Evolutionary conservation across 2,113 vertebrate species (phyloP), one percentile per base, ranked within the genome.

Genomic region (Peucedramus taeniatus): DNA sequence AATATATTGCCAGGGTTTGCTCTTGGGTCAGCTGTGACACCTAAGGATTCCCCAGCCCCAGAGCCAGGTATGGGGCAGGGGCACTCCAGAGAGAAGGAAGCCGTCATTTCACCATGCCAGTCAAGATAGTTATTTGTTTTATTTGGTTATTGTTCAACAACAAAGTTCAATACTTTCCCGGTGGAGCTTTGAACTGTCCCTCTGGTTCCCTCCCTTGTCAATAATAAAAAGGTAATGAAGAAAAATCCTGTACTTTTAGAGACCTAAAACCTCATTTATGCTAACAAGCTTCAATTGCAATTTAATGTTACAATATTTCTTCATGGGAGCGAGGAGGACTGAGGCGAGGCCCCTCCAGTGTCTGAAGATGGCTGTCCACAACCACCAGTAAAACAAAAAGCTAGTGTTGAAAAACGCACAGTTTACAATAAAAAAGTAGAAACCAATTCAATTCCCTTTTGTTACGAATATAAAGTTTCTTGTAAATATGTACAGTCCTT

Each of bases 401-500:
- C 97, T 89, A 97, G 98, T 97, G 97, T 98, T 98, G 97, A 98
- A 98, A 98, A 98, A 98, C 97, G 61, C 98, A 98, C 98, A 98
- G 97, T 98, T 98, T 98, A 98, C 98, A 98, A 98, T 98, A 98
- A 98, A 98, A 98, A 98, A 98, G 98, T 98, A 98, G 98, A 98
- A 98, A 98, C 98, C 97, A 98, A 98, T 98, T 98, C 96, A 98
- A 98, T 98, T 98, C 96, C 98, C 95, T 97, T 97, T 98, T 98
- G 97, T 98, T 98, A 98, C 97, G 98, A 98, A 98, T 98, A 98
- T 98, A 98, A 98, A 98, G 98, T 97, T 98, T 98, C 98, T 98
- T 98, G 98, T 98, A 98, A 98, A 97, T 98, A 98, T 98, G 97
- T 98, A 98, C 98, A 98, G 97, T 98, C 97, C 97, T 98, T 97